Base-by-base conservation (phyloP, 2,888 invertebrate genomes). In the Dynastes hyllus region DNA sequence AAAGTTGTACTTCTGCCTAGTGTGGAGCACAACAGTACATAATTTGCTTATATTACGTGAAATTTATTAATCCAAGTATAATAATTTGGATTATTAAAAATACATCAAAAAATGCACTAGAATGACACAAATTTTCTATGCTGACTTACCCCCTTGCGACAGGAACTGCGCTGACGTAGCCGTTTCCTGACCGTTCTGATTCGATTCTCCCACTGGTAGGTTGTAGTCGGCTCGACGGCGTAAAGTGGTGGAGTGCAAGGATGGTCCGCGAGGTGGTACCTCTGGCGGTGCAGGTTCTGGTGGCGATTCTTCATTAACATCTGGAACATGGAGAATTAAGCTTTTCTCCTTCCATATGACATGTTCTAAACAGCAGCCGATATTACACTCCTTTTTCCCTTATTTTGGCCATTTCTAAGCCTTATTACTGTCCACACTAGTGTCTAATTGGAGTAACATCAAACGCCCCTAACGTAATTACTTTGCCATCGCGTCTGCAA, bases 201-300 rank as follows among this genome's bases (percentile, higher is more conserved):
- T 76, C 69, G 84, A 76, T 78, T 87, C 88, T 76, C 88, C 88
- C 87, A 91, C 84, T 89, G 93, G 83, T 85, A 90, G 70, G 87
- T 90, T 85, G 88, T 92, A 88, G 89, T 92, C 87, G 86, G 90
- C 83, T 88, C 91, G 87, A n/a, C 93, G 90, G 81, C 93, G 92
- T 78, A 91, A 85, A 8, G 90, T 90, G 65, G 90, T 88, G 50
- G 90, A 88, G 86, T 95, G 93, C 80, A 96, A 90, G 70, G 96
- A 96, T 16, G 95, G 95, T 1, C 96, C 95, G 61, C 96, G 91
- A n/a, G 95, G 95, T 51, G 96, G 96, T 73, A 96, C 94, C 90
- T 95, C 95, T 1, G 95, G 96, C 5, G 96, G 96, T 71, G 95
- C 95, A 1, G 96, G 96, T 86, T 96, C 95, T 2, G 95, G 95